Base-by-base conservation (phyloP, 2,888 invertebrate genomes). In the Macrophya annulata region DNA sequence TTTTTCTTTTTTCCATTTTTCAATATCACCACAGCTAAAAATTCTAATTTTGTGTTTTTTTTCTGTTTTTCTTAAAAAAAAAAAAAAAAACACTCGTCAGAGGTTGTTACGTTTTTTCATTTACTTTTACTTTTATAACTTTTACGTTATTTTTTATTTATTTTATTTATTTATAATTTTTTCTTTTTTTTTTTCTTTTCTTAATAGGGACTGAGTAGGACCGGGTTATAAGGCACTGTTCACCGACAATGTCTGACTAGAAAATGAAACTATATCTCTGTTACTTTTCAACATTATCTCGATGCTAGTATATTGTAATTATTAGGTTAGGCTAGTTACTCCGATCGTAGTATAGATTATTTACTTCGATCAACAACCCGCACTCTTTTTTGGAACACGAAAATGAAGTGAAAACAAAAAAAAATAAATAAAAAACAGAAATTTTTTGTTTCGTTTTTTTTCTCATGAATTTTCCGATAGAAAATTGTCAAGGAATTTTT, bases 231-330 rank as follows among this genome's bases (percentile, higher is more conserved):
- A 93, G 93, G 93, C 93, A 93, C 93, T 93, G 93, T 93, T 93
- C 92, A 91, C 90, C 92, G 93, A 93, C 92, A 92, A 92, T 93
- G 91, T 91, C 91, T 93, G 93, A 93, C 93, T 93, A 93, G 93
- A 93, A 93, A 92, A 93, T 91, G 92, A 93, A 93, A 92, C 92
- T 93, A 91, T 91, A 92, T 88, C 86, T 37, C 85, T 82, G 77
- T 88, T 87, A 86, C 86, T 86, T 84, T 10, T 85, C 74, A 87
- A 86, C 87, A 87, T 88, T 88, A 86, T n/a, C 86, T 87, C 87
- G 86, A 87, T 86, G 72, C 40, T 72, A 43, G n/a, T n/a, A n/a
- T n/a, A n/a, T n/a, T n/a, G 72, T 72, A 68, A 25, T 51, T 76
- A 45, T 21, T 76, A 12, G 37, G 31, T 17, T 55, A 17, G 31